These are phyloP conservation scores for Rhinopomastus cyanomelas DNA, from an alignment of 2,113 vertebrate species.

Conservation along the genomic window DNA sequence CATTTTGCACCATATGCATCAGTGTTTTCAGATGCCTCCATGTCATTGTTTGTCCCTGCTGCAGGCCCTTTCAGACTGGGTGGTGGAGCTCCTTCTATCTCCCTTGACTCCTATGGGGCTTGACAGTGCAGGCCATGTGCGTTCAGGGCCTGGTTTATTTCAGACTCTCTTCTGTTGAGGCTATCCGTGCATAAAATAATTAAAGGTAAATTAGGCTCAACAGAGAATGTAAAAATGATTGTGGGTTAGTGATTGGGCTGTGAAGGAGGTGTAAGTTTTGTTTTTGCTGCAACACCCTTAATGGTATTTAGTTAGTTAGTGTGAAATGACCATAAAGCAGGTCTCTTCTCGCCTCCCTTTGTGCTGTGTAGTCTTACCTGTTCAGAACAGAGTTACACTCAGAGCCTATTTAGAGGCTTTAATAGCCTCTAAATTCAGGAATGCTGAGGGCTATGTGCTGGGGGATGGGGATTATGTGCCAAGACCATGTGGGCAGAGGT, in stretches of 20 bases:
- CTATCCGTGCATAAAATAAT: background rate
- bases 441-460: background rate
- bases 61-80: rapidly evolving
- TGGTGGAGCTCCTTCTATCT: background rate
- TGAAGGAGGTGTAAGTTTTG: background rate
- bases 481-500: rapidly evolving
- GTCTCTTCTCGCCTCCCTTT: background rate
- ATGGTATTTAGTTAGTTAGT: background rate
- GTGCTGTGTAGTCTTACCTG: background rate
- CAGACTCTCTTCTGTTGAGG: background rate
- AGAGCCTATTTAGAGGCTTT: background rate
- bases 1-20: rapidly evolving
- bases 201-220: background rate
- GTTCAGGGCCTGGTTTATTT: background rate
- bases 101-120: no score
- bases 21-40: background rate
- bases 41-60: background rate
- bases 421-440: background rate
- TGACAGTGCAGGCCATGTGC: rapidly evolving
- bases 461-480: rapidly evolving
- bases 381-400: background rate
- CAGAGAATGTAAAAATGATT: background rate
- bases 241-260: background rate
- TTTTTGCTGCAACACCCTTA: background rate
- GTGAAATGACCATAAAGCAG: background rate